Base-by-base conservation (phyloP, 2,113 vertebrate genomes). In the Sorex fumeus region DNA sequence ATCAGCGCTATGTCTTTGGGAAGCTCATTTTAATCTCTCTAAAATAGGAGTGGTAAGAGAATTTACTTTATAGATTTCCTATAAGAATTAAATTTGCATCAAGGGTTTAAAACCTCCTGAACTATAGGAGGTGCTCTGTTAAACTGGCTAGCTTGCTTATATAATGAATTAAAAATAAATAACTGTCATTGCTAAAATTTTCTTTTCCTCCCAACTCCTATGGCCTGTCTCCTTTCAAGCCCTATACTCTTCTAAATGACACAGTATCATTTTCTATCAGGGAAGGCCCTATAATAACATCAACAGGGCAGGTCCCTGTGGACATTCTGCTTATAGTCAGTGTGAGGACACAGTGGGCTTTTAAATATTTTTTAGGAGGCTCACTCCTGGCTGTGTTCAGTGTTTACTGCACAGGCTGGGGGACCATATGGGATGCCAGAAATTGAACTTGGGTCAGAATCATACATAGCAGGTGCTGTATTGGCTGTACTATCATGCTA, bases 111-210 rank as follows among this genome's bases (percentile, higher is more conserved):
- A 78, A 74, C 11, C 50, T 15, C 4, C 70, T 83, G 32, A 11
- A 5, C 40, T 76, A 47, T 2, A 84, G 6, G 19, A 92, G 19
- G 34, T 6, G 80, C 19, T 78, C 45, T 84, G 77, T 40, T 40
- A 25, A 80, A 78, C 77, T 57, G 28, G 8, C 36, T 72, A 85
- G n/a, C 36, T 72, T 82, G n/a, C 80, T 95, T 27, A 88, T 77
- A 83, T 6, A 93, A 88, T 57, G 9, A 50, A 50, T 9, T 81
- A 66, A 62, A 69, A 83, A 78, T 79, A 89, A 53, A 75, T 50
- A 91, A 77, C 16, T 34, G 89, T 91, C 91, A 83, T 36, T 84
- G 11, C 47, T 64, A 94, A 87, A 96, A 87, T 69, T 64, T 11
- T 72, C 50, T 7, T 2, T 87, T 89, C 72, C n/a, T 79, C 64